These are phyloP conservation scores for Halyomorpha halys DNA, from an alignment of 1,140 invertebrate species.

Conservation along the genomic window DNA sequence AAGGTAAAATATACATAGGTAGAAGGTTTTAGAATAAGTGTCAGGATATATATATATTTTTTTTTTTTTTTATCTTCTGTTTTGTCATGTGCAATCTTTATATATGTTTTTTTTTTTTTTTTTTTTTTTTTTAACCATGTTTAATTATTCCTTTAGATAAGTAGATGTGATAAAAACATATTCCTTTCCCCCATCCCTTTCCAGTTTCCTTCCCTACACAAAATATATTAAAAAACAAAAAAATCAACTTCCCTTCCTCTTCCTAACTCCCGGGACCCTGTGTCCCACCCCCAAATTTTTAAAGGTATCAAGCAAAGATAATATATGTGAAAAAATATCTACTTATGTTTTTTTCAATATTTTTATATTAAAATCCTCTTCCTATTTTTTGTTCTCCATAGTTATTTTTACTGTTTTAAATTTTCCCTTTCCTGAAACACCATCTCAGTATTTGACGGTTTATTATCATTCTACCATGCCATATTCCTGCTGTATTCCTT, in stretches of 20 bases:
- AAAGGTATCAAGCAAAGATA: conserved; percentile 17
- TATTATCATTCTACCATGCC: neutral
- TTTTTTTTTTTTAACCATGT: neutral
- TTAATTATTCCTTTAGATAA: too few species aligned
- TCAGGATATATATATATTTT: too few species aligned
- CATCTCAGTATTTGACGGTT: neutral
- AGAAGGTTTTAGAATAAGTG: too few species aligned
- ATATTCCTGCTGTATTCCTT: neutral
- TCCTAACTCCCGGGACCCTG: neutral
- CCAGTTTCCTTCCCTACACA: neutral
- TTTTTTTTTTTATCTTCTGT: neutral
- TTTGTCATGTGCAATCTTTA: neutral
- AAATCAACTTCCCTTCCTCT: neutral
- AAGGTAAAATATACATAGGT: too few species aligned
- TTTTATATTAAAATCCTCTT: too few species aligned
- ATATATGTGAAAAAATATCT: neutral
- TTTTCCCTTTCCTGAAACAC: neutral
- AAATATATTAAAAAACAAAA: neutral
- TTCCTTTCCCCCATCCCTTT: neutral
- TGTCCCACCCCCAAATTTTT: conserved; percentile 16
- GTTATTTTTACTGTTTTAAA: neutral
- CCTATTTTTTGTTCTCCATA: too few species aligned
- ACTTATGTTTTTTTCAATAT: too few species aligned
- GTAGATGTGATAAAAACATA: neutral
- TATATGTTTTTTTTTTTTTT: neutral